These are phyloP conservation scores for Antechinus stuartii DNA, from an alignment of 2,113 vertebrate species.

Conservation along the genomic window DNA sequence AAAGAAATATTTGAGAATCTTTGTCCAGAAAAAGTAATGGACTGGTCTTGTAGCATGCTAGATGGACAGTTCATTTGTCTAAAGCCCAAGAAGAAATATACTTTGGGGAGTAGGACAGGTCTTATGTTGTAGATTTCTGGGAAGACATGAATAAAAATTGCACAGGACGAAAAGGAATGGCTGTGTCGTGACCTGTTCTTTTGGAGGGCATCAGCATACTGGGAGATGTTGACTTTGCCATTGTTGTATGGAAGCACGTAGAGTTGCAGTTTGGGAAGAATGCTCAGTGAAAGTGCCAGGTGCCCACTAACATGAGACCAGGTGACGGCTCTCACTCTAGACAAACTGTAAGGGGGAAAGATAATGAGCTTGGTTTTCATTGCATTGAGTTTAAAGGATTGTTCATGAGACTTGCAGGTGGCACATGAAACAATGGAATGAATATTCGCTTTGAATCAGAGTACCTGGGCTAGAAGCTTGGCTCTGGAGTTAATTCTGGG, in stretches of 20 bases:
- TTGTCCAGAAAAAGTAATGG: neutral
- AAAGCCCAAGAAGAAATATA: neutral
- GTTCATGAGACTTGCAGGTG: neutral
- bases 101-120: neutral
- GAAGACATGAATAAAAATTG: neutral
- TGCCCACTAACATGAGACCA: slow-evolving; percentile 23
- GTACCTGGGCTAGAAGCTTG: neutral
- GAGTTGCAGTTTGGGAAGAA: neutral
- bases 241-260: neutral
- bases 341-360: neutral
- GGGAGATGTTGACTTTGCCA: neutral
- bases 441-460: neutral
- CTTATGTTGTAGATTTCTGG: neutral
- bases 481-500: neutral
- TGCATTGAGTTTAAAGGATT: neutral
- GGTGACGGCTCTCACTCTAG: neutral
- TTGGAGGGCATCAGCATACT: neutral
- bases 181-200: neutral
- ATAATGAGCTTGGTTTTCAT: neutral
- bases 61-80: neutral
- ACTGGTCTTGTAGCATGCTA: neutral
- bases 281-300: slow-evolving; percentile 29
- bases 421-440: neutral
- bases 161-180: neutral
- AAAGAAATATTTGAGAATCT: neutral